phyloP scores from a whole-genome alignment of 2,113 vertebrate species.

The Porphyrio hochstetteri region DNA sequence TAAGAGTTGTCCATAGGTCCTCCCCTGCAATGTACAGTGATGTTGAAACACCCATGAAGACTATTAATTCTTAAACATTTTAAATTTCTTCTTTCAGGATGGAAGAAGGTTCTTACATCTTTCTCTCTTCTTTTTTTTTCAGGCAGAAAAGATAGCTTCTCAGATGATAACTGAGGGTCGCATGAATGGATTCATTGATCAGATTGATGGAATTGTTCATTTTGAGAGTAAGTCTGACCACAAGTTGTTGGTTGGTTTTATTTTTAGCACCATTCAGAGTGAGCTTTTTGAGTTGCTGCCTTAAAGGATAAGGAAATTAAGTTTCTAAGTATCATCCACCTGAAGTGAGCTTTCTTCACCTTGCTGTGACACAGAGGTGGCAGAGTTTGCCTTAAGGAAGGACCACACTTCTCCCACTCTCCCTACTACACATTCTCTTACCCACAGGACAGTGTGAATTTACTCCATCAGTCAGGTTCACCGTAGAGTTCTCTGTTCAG shows the following conservation, averaged over 20 bases:
- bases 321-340: background rate
- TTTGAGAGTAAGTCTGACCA: slow-evolving; percentile 92
- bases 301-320: background rate
- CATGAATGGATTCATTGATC: slow-evolving; percentile 99
- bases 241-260: no score
- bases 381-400: background rate
- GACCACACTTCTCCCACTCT: fast-evolving
- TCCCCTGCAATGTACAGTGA: fast-evolving
- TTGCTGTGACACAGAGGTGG: slow-evolving; percentile 11
- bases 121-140: background rate
- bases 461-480: background rate
- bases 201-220: slow-evolving; percentile 98
- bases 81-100: background rate
- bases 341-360: fast-evolving
- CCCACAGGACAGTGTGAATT: background rate
- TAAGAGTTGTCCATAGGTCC: background rate
- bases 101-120: background rate
- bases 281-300: background rate
- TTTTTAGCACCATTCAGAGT: background rate
- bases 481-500: background rate
- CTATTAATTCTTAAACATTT: background rate
- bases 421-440: background rate
- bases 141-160: slow-evolving; percentile 99
- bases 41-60: background rate
- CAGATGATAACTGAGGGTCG: slow-evolving; percentile 99